Evolutionary conservation across 2,888 invertebrate species (phyloP), one percentile per base, ranked within the genome.

Genomic region (Drosophila barbarae): DNA sequence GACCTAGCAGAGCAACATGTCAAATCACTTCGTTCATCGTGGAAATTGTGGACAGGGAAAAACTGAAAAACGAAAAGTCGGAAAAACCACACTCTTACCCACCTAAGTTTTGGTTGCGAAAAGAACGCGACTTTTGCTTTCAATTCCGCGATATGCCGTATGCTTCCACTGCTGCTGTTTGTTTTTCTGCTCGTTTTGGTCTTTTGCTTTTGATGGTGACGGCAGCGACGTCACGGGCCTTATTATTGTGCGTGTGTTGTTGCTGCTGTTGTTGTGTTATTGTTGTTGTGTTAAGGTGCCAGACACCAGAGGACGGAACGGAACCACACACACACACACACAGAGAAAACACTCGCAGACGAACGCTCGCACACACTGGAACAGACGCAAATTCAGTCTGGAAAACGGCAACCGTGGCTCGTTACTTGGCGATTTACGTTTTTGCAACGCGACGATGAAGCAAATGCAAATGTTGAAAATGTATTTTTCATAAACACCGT

Each of bases 1-100:
- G 76, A 77, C 81, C 78, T 69, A 53, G 44, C 71, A 71, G 59
- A 52, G 80, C 78, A 78, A 82, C 78, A 78, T 78, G 78, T 82
- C 78, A 79, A 78, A 83, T 82, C 78, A 79, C 78, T 52, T 46
- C 44, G 54, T 32, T 77, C 81, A 57, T 53, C 53, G 64, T 47
- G 53, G 46, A 42, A 53, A 63, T 53, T 28, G 53, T 44, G 36
- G 35, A 64, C 47, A 56, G 44, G 41, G 49, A 35, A 50, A 49
- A 46, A 50, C 47, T 57, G 55, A 59, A 74, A 72, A 63, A 56
- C 32, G 35, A 72, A 58, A 55, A 54, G 38, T 42, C 38, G 61
- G 57, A 58, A 54, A 61, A 63, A 46, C n/a, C 21, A 36, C 41
- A 42, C 26, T 60, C 15, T 52, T 77, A 72, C 79, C 79, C 71